A percentile compares a stretch with the other conserved stretches of the same genome.
Evolutionary conservation across 2,888 invertebrate species (phyloP).

Genomic region (Altica lythri): DNA sequence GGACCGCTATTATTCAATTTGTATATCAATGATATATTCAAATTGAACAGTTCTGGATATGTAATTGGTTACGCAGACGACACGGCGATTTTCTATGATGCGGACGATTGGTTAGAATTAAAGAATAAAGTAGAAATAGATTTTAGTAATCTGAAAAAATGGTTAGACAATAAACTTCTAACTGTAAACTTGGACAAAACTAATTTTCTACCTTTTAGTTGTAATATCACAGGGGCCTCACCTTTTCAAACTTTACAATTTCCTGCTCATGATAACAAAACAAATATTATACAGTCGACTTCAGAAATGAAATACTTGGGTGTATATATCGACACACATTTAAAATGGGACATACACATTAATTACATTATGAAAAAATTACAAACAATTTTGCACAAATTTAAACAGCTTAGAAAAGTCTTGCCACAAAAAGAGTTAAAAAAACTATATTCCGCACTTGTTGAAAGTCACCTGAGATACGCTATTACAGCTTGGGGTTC

Average conservation of each 20-base stretch:
- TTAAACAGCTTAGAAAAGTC: not conserved
- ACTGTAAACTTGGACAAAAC: not conserved
- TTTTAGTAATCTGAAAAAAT: not conserved
- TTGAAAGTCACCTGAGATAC: too few relatives aligned
- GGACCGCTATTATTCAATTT: not conserved
- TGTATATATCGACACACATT: not conserved
- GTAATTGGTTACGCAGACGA: not conserved
- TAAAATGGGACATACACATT: not conserved
- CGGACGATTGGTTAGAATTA: not conserved
- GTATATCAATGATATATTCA: not conserved
- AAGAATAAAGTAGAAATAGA: not conserved
- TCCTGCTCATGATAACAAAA: too few relatives aligned
- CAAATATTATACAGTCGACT: too few relatives aligned
- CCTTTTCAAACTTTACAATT: too few relatives aligned
- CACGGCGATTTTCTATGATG: not conserved
- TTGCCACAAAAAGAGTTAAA: too few relatives aligned
- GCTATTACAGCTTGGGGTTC: not conserved
- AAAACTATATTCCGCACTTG: not conserved
- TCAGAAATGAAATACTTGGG: not conserved
- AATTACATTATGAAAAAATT: not conserved
- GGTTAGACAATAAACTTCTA: not conserved
- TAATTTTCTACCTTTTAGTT: not conserved
- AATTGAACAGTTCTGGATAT: not conserved
- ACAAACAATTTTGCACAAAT: not conserved
- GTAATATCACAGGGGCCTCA: not conserved